Evolutionary conservation across 1,140 invertebrate genomes (phyloP).

Genomic region (Anastrepha ludens): DNA sequence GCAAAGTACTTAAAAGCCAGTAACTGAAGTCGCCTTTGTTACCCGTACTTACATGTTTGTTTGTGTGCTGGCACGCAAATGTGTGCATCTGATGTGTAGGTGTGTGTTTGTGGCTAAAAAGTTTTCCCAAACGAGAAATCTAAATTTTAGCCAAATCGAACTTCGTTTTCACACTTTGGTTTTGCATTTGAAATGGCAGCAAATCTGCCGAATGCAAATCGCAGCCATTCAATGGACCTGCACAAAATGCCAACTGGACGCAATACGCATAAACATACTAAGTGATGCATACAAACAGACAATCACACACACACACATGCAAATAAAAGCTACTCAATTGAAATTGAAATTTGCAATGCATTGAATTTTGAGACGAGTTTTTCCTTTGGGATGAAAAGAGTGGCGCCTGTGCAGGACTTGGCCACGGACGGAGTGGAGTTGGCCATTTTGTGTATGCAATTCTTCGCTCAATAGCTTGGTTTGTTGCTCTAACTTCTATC

Average conservation of each 20-base stretch:
- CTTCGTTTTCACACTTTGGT: conserved; percentile 46
- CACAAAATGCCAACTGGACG: background rate
- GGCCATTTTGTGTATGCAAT: background rate
- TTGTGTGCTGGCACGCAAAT: background rate
- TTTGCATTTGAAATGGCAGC: conserved; percentile 37
- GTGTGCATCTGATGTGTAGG: background rate
- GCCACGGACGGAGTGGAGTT: background rate
- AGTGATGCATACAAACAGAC: too few species aligned
- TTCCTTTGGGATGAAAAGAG: conserved; percentile 1
- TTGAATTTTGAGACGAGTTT: conserved; percentile 4
- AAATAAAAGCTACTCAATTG: conserved; percentile 1
- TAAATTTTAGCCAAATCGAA: conserved; percentile 43
- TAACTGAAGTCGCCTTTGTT: conserved; percentile 13
- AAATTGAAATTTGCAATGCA: conserved; percentile 50
- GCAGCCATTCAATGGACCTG: background rate
- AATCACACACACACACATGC: background rate
- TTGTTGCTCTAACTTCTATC: background rate
- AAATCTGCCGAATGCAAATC: conserved; percentile 35
- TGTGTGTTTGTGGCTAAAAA: conserved; percentile 2
- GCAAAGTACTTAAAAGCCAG: background rate
- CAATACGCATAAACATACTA: too few species aligned
- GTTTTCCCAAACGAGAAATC: conserved; percentile 15
- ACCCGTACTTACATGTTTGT: background rate
- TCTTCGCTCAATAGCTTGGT: background rate
- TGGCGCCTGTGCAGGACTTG: background rate